Evolutionary conservation across 2,113 vertebrate genomes (phyloP), one percentile per base, ranked within the genome.

Genomic region (Bettongia penicillata): DNA sequence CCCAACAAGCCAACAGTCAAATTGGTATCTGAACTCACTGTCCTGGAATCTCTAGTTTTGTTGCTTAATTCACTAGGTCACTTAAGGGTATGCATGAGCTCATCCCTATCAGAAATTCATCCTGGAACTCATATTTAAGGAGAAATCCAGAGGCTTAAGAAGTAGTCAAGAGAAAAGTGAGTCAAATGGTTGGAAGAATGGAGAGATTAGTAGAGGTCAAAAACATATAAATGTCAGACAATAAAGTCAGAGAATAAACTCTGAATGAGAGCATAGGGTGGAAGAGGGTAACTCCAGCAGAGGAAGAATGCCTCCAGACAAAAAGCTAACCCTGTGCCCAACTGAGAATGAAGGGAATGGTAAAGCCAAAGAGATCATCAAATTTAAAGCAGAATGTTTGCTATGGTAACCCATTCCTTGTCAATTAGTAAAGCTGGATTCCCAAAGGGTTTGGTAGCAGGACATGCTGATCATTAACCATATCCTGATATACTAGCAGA

Each of bases 81-180:
- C 94, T 97, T 91, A 92, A 95, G 95, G 97, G 97, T 92, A 97
- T 90, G 91, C 90, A 97, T 97, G 97, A 98, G 90, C 95, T 98
- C 98, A 98, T 97, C 51, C 92, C 94, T 84, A 53, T 96, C 97
- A 96, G 94, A 94, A 95, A 97, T 93, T 91, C 91, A 1, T 91
- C 77, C 93, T 91, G 57, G 84, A 96, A 95, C 92, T 94, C 94
- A 97, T 94, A 92, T 92, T 97, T 97, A 97, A 98, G 95, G 91
- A 97, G 96, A 97, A 97, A 96, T 95, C 93, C 97, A 97, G 95
- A 96, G 94, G 53, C 92, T 97, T 90, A 95, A 89, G 91, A 55
- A 57, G 11, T 12, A 90, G 91, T 95, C 47, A 96, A 94, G 93
- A 94, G 68, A 94, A 95, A 95, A 31, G 93, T 53, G 48, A n/a